A percentile compares a stretch with the other conserved stretches of the same genome.
Conservation (phyloP, 1,140 invertebrate genomes). For the Brachionus koreanus region DNA sequence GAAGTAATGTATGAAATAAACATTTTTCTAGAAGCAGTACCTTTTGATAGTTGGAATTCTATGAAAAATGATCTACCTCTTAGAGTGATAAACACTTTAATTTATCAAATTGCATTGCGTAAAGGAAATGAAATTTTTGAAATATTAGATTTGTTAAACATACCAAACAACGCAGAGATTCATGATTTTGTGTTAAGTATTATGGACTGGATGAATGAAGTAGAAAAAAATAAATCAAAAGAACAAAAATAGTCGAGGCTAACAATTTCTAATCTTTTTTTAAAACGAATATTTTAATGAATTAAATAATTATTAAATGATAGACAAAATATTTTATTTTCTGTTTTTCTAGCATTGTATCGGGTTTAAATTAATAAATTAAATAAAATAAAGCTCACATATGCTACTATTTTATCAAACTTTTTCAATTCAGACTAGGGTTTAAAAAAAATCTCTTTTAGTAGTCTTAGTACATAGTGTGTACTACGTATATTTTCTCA, state of each 20-base stretch:
- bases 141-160: background rate
- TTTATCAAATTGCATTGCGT: background rate
- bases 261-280: background rate
- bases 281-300: too few relatives aligned
- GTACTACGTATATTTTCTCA: too few relatives aligned
- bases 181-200: slow-evolving; percentile 9
- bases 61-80: background rate
- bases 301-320: too few relatives aligned
- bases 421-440: too few relatives aligned
- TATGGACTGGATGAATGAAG: slow-evolving; percentile 3
- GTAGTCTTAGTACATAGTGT: too few relatives aligned
- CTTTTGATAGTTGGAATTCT: background rate
- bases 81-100: background rate
- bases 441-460: too few relatives aligned
- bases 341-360: too few relatives aligned
- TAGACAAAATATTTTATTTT: too few relatives aligned
- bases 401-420: too few relatives aligned
- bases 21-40: background rate
- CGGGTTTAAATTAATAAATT: too few relatives aligned
- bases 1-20: background rate
- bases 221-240: background rate
- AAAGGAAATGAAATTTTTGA: background rate
- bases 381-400: too few relatives aligned
- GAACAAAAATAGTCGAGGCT: background rate
- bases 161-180: background rate